Conservation (phyloP, 2,113 vertebrate genomes). For the Empidonax traillii region DNA sequence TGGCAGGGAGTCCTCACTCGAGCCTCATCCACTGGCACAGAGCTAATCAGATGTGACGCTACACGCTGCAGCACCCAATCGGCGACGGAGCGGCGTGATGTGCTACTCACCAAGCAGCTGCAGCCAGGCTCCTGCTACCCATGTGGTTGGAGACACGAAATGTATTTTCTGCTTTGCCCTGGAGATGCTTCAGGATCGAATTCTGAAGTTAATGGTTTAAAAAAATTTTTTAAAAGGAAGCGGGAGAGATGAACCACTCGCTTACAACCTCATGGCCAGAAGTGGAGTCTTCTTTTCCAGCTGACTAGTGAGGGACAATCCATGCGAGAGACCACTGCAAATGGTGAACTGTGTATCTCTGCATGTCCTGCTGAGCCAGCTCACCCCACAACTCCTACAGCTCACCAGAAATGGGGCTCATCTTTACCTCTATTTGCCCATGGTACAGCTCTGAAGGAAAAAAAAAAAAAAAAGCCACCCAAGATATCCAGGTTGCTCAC, state of each 20-base stretch:
- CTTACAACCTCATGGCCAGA: constrained; percentile 19
- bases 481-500: neutral
- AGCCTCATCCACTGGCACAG: constrained; percentile 58
- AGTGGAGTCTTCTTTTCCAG: constrained; percentile 53
- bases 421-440: neutral
- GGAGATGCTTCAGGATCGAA: constrained; percentile 44
- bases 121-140: constrained; percentile 5
- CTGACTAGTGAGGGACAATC: constrained; percentile 41
- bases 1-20: constrained; percentile 75
- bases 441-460: neutral
- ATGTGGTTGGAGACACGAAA: neutral
- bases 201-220: constrained; percentile 59
- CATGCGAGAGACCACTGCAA: constrained; percentile 30
- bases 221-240: constrained; percentile 12
- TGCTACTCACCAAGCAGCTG: neutral
- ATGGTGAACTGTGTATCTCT: neutral
- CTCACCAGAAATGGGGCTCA: neutral
- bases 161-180: constrained; percentile 46
- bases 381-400: neutral
- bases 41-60: constrained; percentile 73
- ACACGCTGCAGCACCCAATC: constrained; percentile 31
- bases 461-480: neutral
- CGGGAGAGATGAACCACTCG: constrained; percentile 8
- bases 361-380: neutral
- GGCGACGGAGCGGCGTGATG: neutral